These are phyloP conservation scores for Thamnophis sirtalis DNA, from an alignment of 2,113 vertebrate genomes.

Conservation along the genomic window DNA sequence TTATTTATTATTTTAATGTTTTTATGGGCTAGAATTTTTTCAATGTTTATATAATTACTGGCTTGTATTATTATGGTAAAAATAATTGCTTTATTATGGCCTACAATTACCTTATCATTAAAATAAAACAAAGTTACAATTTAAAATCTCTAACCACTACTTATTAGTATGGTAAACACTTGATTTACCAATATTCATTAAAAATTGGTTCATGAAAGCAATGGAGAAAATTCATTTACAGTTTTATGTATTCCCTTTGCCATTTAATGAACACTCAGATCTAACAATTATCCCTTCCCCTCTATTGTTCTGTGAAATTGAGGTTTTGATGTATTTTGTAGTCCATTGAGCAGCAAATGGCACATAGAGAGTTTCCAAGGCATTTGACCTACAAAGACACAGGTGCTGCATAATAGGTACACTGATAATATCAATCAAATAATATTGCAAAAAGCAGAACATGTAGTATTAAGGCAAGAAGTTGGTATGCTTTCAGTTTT, in stretches of 20 bases:
- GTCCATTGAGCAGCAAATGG: neutral
- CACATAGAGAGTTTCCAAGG: neutral
- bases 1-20: neutral
- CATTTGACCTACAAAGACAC: neutral
- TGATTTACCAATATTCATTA: neutral
- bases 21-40: neutral
- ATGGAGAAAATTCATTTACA: neutral
- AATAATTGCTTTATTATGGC: neutral
- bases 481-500: neutral
- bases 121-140: neutral
- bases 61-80: neutral
- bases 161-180: neutral
- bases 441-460: neutral
- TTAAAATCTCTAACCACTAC: neutral
- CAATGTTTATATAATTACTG: neutral
- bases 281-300: neutral
- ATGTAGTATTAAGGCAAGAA: neutral
- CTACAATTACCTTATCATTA: neutral
- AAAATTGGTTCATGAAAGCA: neutral
- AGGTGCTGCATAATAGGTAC: neutral
- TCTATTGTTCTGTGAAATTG: neutral
- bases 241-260: neutral
- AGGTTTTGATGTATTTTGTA: neutral
- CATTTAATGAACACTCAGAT: neutral
- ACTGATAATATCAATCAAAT: neutral